These are phyloP conservation scores for Phylloscopus trochiloides DNA, from an alignment of 2,113 vertebrate species.

Conservation along the genomic window DNA sequence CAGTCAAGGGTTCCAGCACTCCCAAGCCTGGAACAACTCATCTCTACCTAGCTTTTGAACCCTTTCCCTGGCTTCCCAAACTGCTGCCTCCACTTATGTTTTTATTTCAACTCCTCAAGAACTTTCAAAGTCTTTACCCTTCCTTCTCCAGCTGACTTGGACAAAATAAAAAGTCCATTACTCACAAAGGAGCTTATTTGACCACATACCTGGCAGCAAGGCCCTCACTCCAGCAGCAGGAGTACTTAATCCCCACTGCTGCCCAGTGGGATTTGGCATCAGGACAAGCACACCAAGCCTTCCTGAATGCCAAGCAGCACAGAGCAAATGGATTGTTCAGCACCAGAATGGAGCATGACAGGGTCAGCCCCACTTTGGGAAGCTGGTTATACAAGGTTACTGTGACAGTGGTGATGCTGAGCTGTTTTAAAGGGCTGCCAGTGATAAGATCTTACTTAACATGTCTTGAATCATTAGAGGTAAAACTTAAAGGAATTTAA, in stretches of 20 bases:
- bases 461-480: background rate
- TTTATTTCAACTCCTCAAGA: background rate
- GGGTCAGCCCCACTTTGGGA: background rate
- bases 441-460: background rate
- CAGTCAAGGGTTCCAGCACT: rapidly evolving
- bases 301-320: background rate
- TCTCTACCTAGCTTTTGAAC: background rate
- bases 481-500: background rate
- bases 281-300: background rate
- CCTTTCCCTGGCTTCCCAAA: background rate
- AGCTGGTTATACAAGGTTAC: background rate
- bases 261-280: background rate
- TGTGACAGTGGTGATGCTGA: background rate
- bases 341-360: rapidly evolving
- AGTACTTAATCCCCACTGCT: background rate
- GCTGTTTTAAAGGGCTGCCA: background rate
- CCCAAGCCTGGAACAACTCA: background rate
- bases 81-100: rapidly evolving
- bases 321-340: rapidly evolving
- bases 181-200: background rate
- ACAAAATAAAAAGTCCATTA: background rate
- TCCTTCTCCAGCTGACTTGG: background rate
- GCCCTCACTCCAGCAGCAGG: background rate
- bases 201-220: background rate
- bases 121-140: background rate